These are phyloP conservation scores for Lycopodina hypogea DNA, from an alignment of 37 sponge, comb jelly and placozoan genomes.

Conservation along the genomic window DNA sequence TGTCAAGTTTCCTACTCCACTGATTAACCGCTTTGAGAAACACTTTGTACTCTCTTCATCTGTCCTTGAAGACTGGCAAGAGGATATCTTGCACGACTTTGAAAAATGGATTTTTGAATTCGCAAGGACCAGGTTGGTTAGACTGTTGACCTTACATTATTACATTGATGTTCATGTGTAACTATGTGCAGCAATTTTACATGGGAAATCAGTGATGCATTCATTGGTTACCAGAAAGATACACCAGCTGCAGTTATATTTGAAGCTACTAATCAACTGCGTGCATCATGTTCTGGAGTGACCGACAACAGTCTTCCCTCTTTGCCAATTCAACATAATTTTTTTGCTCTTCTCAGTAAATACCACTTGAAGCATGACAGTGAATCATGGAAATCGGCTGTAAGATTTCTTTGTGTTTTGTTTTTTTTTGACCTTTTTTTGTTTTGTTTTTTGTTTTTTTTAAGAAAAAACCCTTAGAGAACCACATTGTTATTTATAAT, in stretches of 20 bases:
- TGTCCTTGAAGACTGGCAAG: conserved; percentile 53
- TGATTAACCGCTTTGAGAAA: conserved; percentile 94
- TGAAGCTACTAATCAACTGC: conserved; percentile 60
- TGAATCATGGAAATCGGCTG: conserved; percentile 18
- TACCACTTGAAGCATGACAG: background rate
- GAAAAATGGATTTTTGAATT: conserved; percentile 52
- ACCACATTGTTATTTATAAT: too few relatives aligned
- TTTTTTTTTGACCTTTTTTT: background rate
- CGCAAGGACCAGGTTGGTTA: conserved; percentile 6
- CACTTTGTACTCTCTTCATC: conserved; percentile 81
- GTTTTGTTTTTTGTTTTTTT: too few relatives aligned
- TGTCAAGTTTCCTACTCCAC: conserved; percentile 88
- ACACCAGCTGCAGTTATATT: conserved; percentile 87
- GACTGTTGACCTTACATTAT: background rate
- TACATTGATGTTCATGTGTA: background rate
- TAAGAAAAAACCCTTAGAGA: too few relatives aligned
- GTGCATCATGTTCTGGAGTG: background rate
- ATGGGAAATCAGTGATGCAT: conserved; percentile 68
- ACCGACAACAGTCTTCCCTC: background rate
- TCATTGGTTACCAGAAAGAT: conserved; percentile 89
- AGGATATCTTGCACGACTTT: conserved; percentile 29
- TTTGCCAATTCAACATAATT: too few relatives aligned
- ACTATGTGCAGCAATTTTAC: background rate
- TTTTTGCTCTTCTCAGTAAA: too few relatives aligned
- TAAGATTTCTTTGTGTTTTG: background rate